Evolutionary conservation across 2,888 invertebrate species (phyloP).

Genomic region (Agrotis ipsilon): DNA sequence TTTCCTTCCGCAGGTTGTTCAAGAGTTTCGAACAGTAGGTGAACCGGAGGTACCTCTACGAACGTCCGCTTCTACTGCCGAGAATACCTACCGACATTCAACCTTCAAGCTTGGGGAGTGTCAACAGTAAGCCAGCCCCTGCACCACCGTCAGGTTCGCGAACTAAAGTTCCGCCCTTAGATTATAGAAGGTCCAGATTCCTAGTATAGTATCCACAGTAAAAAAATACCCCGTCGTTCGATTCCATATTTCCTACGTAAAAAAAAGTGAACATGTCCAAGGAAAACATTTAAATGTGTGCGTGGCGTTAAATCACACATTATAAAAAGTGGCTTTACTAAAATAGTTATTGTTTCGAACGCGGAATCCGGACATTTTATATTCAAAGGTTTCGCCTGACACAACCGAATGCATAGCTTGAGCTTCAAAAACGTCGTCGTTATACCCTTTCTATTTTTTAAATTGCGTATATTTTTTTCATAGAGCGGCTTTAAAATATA

Average conservation of each 20-base stretch:
- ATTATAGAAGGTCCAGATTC: too few relatives aligned
- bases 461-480: conserved; percentile 1
- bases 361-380: too few relatives aligned
- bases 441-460: not conserved
- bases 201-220: too few relatives aligned
- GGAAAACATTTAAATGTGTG: too few relatives aligned
- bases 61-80: conserved; percentile 79
- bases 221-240: too few relatives aligned
- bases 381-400: conserved; percentile 4
- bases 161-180: too few relatives aligned
- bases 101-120: conserved; percentile 71
- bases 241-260: too few relatives aligned
- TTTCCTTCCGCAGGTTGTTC: conserved; percentile 73
- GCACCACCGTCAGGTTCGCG: not conserved
- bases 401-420: conserved; percentile 20
- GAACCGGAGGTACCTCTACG: conserved; percentile 72
- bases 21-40: conserved; percentile 72
- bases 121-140: conserved; percentile 46
- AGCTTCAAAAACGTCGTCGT: conserved; percentile 39
- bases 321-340: too few relatives aligned
- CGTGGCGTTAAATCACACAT: too few relatives aligned
- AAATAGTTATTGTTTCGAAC: too few relatives aligned
- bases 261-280: too few relatives aligned
- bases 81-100: conserved; percentile 77
- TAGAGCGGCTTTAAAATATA: conserved; percentile 6